Conservation (phyloP, 2,888 invertebrate species). For the Dendrolimus houi region DNA sequence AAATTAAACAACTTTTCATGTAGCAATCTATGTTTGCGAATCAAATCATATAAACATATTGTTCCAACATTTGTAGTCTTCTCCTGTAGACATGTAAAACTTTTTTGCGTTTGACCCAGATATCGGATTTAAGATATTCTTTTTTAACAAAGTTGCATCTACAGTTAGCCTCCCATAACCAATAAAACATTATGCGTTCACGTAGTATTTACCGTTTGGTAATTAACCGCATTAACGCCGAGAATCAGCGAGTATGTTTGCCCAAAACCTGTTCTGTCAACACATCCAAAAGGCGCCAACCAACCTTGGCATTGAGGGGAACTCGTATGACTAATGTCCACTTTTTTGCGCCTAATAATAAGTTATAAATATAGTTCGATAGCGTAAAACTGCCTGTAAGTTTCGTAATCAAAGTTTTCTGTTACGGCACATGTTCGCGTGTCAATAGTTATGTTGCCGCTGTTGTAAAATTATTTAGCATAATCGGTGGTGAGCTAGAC, state of each 20-base stretch:
- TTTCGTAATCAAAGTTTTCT: background rate
- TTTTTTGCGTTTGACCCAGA: too few species aligned
- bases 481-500: background rate
- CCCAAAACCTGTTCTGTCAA: constrained; percentile 44
- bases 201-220: constrained; percentile 25
- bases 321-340: constrained; percentile 45
- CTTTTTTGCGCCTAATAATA: constrained; percentile 20
- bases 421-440: constrained; percentile 16
- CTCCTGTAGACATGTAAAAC: too few species aligned
- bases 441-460: constrained; percentile 17
- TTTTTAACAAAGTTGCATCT: background rate
- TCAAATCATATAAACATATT: too few species aligned
- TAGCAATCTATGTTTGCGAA: too few species aligned
- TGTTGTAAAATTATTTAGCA: background rate
- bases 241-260: constrained; percentile 7
- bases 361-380: constrained; percentile 5
- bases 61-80: too few species aligned
- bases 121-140: background rate
- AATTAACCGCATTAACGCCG: constrained; percentile 1
- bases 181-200: constrained; percentile 6
- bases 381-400: background rate
- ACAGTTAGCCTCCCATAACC: background rate
- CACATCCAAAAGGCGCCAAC: constrained; percentile 32
- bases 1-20: too few species aligned
- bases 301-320: constrained; percentile 67